These are phyloP conservation scores for Cichladusa arquata DNA, from an alignment of 2,113 vertebrate genomes.

Conservation along the genomic window DNA sequence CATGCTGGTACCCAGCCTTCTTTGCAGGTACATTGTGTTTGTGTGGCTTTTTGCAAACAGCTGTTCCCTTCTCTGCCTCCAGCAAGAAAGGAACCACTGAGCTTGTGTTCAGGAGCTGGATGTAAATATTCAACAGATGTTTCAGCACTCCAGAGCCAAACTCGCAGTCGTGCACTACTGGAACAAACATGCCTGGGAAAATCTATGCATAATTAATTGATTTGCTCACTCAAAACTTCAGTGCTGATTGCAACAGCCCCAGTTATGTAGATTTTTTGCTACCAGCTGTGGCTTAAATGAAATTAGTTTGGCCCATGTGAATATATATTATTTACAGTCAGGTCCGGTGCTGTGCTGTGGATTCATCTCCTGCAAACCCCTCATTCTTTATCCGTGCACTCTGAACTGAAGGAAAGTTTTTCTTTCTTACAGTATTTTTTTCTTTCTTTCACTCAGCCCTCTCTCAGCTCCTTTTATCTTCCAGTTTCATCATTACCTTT, in stretches of 20 bases:
- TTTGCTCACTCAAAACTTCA: background rate
- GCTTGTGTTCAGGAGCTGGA: background rate
- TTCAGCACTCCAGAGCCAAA: background rate
- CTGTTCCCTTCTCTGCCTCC: background rate
- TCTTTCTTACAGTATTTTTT: background rate
- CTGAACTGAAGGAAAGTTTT: background rate
- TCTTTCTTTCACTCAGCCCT: background rate
- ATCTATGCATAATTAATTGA: background rate
- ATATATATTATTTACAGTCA: background rate
- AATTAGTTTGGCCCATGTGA: background rate
- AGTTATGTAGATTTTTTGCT: background rate
- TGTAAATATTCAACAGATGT: conserved; percentile 1
- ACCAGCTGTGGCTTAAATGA: background rate
- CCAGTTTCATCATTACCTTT: background rate
- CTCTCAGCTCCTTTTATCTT: background rate
- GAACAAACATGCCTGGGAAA: background rate
- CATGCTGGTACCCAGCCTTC: background rate
- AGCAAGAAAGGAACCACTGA: background rate
- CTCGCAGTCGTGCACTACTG: background rate
- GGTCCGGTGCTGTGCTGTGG: background rate
- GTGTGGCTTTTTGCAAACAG: background rate
- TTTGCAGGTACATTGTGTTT: background rate
- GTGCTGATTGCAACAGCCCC: background rate
- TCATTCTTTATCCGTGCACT: background rate
- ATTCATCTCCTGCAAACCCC: background rate